Evolutionary conservation across 2,888 invertebrate species (phyloP), one percentile per base, ranked within the genome.

Genomic region (Cryptocephalus primarius): DNA sequence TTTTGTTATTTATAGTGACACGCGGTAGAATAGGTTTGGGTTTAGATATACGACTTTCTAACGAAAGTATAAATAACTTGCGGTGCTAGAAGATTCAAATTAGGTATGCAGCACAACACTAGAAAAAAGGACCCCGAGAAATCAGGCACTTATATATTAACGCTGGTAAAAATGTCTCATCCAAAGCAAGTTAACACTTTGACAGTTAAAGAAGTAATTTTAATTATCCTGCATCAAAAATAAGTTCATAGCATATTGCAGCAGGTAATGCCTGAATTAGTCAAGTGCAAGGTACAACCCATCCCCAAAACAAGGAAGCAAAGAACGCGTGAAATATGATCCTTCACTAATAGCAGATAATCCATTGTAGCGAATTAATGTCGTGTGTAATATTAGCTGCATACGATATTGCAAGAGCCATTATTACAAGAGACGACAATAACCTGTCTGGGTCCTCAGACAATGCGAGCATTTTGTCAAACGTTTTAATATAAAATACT

Each of bases 401-500:
- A 52, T 54, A 50, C 47, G 45, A 50, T 48, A 52, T 56, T 51
- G 55, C 53, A 52, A 48, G 36, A 44, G 53, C 49, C 55, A 54
- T 55, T 57, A 58, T 58, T 56, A 55, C 60, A 57, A 47, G 55
- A 55, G 59, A 62, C 56, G 61, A 62, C 63, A 63, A 63, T 60
- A 60, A 60, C 59, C 56, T 60, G 61, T 61, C 60, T 61, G 59
- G 59, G 56, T 60, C 60, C 63, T 62, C 63, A 63, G 60, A 61
- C 61, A 62, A 61, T 62, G 53, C 55, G 55, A 60, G 60, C 63
- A 60, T 59, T 62, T 62, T 64, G 62, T 64, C 63, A 61, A 58
- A 57, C 56, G 55, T 60, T 62, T 63, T 62, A 63, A 65, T 65
- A 63, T 62, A 63, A 63, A 62, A 61, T 60, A 59, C 55, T 60